phyloP scores from a whole-genome alignment of 2,113 vertebrate species.

The Erythrocercus mccallii region DNA sequence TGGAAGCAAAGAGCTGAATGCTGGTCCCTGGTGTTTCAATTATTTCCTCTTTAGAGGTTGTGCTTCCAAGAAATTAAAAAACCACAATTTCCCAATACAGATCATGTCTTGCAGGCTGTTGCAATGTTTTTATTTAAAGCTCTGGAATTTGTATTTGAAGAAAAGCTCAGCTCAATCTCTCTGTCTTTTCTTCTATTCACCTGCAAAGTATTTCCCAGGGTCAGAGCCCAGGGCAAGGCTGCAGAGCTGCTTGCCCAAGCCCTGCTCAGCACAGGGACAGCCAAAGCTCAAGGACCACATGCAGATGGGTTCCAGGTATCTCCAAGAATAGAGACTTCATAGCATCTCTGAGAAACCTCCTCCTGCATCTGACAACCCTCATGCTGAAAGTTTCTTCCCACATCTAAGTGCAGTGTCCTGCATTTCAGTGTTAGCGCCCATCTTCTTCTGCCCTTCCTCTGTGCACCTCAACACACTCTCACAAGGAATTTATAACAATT shows the following conservation, averaged over 20 bases:
- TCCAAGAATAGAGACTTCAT: background rate
- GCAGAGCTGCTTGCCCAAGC: background rate
- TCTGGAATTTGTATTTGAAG: background rate
- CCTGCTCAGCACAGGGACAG: background rate
- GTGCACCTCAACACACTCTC: background rate
- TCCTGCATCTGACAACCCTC: background rate
- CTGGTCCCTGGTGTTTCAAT: constrained; percentile 30
- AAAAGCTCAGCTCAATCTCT: background rate
- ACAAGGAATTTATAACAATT: background rate
- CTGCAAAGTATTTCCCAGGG: rapidly evolving
- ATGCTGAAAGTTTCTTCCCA: background rate
- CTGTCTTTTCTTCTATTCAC: background rate
- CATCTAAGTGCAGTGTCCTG: background rate
- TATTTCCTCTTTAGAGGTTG: constrained; percentile 14
- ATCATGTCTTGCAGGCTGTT: background rate
- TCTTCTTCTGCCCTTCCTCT: background rate
- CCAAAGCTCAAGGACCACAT: rapidly evolving
- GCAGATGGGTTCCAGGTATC: rapidly evolving
- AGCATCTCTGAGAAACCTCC: background rate
- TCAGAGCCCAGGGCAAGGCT: rapidly evolving
- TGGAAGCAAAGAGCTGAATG: constrained; percentile 12
- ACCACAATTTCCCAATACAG: background rate
- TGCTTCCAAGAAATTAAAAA: background rate
- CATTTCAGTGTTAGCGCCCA: background rate
- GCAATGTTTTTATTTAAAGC: background rate